Conservation (phyloP, 2,888 invertebrate species). For the Unio delphinus region DNA sequence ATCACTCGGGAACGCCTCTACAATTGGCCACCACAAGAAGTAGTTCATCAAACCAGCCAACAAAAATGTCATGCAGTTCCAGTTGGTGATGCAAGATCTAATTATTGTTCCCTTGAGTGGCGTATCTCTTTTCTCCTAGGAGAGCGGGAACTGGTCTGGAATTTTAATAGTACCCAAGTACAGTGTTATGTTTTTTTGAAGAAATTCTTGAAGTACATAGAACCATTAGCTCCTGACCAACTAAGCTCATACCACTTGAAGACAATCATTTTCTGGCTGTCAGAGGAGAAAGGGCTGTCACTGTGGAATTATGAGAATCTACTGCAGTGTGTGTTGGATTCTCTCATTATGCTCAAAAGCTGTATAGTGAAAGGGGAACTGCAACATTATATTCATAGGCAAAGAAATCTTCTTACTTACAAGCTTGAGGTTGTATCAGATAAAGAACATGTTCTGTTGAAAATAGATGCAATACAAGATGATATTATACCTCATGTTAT, state of each 20-base stretch:
- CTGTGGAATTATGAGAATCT: constrained; percentile 3
- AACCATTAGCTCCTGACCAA: constrained; percentile 7
- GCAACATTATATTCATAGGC: constrained; percentile 8
- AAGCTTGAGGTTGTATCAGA: constrained; percentile 3
- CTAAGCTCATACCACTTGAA: constrained; percentile 14
- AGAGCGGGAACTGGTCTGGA: constrained; percentile 18
- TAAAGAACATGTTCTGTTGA: constrained; percentile 2
- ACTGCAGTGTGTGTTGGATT: neutral
- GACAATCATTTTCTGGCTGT: constrained; percentile 14
- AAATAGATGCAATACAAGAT: neutral
- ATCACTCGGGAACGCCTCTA: constrained; percentile 4
- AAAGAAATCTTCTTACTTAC: constrained; percentile 12
- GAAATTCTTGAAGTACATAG: neutral
- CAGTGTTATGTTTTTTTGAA: constrained; percentile 15
- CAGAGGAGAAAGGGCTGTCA: constrained; percentile 8
- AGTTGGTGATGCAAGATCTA: constrained; percentile 9
- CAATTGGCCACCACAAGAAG: constrained; percentile 7
- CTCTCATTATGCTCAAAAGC: neutral
- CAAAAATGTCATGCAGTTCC: constrained; percentile 12
- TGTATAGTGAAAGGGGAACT: constrained; percentile 3
- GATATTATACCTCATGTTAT: neutral
- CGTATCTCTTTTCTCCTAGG: constrained; percentile 11
- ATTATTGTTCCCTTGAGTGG: constrained; percentile 5
- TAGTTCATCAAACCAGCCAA: constrained; percentile 3
- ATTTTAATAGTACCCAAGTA: constrained; percentile 14